A percentile compares a stretch with the other conserved stretches of the same genome.
Conservation (phyloP, 2,888 invertebrate species). For the Rotaria magnacalcarata region DNA sequence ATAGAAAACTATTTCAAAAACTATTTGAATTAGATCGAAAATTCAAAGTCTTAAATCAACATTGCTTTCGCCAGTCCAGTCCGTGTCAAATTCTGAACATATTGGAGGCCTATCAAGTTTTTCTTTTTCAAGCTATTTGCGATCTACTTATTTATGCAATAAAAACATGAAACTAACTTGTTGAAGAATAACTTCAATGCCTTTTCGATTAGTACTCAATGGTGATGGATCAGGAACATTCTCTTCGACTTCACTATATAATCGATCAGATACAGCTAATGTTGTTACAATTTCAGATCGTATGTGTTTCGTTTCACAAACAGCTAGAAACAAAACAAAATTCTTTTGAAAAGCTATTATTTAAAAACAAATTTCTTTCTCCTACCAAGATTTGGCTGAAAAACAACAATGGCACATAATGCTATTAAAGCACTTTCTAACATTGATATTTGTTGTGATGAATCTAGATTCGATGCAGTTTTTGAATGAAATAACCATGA, state of each 20-base stretch:
- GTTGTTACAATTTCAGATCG: slow-evolving; percentile 85
- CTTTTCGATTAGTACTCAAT: slow-evolving; percentile 55
- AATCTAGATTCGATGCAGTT: slow-evolving; percentile 13
- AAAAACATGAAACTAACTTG: slow-evolving; percentile 20
- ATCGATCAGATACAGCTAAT: slow-evolving; percentile 85
- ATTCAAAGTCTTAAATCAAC: too few species aligned
- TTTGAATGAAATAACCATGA: background rate
- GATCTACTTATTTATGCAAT: too few species aligned
- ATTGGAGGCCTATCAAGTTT: too few species aligned
- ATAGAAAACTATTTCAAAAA: too few species aligned
- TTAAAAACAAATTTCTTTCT: background rate
- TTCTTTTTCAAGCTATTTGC: too few species aligned
- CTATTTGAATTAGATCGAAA: too few species aligned
- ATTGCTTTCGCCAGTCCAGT: too few species aligned
- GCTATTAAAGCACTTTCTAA: slow-evolving; percentile 39
- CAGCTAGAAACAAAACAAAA: slow-evolving; percentile 44
- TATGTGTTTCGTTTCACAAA: slow-evolving; percentile 67
- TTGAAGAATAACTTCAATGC: slow-evolving; percentile 40
- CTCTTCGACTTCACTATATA: slow-evolving; percentile 88
- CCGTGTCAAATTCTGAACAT: too few species aligned
- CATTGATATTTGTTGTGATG: slow-evolving; percentile 37
- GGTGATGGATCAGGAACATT: slow-evolving; percentile 91
- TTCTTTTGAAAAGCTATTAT: background rate
- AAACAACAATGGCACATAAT: slow-evolving; percentile 34
- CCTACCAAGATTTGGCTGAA: slow-evolving; percentile 36